Conservation (phyloP, 2,888 invertebrate species). For the Sialis fuliginosa region DNA sequence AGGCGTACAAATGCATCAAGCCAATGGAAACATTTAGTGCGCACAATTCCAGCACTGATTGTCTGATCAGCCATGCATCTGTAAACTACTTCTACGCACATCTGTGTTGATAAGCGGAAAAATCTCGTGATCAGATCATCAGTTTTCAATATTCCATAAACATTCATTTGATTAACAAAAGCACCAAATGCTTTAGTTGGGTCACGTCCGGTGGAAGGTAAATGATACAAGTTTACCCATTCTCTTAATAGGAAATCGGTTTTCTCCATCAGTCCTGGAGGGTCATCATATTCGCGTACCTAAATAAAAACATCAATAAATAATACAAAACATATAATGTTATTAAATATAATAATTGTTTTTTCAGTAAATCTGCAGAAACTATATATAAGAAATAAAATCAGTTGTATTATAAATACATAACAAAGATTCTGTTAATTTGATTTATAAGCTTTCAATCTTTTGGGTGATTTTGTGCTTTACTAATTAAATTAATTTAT, state of each 20-base stretch:
- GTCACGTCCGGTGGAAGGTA: constrained; percentile 62
- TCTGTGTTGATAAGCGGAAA: constrained; percentile 89
- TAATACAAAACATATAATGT: no score
- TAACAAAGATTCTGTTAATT: no score
- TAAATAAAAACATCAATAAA: constrained; percentile 17
- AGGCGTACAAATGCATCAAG: constrained; percentile 90
- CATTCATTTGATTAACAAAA: constrained; percentile 94
- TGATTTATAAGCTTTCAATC: no score
- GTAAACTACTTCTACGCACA: constrained; percentile 91
- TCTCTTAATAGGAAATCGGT: constrained; percentile 87
- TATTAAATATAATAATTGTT: no score
- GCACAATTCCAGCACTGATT: constrained; percentile 42
- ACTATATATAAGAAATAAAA: not conserved
- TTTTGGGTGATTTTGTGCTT: no score
- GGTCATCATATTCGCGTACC: constrained; percentile 82
- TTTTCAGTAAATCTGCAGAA: not conserved
- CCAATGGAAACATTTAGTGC: constrained; percentile 88
- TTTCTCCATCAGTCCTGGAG: constrained; percentile 85
- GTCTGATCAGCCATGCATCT: constrained; percentile 59
- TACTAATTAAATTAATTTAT: no score
- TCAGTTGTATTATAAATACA: not conserved
- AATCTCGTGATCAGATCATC: constrained; percentile 95
- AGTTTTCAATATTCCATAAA: constrained; percentile 88
- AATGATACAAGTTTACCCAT: constrained; percentile 86
- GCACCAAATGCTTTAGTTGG: constrained; percentile 80